Percentiles rank a stretch among this genome's conserved stretches.
Evolutionary conservation across 2,113 vertebrate species (phyloP).

Genomic region (Engraulis encrasicolus): DNA sequence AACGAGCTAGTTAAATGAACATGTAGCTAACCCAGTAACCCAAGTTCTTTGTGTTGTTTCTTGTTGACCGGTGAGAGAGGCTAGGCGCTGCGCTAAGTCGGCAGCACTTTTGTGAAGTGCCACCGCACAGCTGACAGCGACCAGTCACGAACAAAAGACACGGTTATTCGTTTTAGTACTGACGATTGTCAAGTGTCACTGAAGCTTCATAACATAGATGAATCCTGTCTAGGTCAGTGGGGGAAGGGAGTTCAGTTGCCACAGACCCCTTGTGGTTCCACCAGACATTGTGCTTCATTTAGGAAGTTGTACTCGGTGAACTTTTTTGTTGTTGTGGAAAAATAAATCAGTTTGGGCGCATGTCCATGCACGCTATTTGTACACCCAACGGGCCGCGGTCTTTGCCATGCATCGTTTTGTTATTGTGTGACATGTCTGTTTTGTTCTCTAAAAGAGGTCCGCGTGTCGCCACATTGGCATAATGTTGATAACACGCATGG

Average conservation of each 20-base stretch:
- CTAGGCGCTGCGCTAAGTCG: conserved; percentile 12
- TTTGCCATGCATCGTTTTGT: neutral
- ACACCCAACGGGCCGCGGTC: neutral
- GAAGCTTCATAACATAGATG: conserved; percentile 30
- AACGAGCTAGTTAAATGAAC: conserved; percentile 37
- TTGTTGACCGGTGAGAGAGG: conserved; percentile 22
- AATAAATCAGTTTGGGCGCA: neutral
- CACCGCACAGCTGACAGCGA: conserved; percentile 22
- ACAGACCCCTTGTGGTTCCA: conserved; percentile 59
- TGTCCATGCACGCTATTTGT: neutral
- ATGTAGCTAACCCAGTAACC: conserved; percentile 28
- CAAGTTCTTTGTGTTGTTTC: conserved; percentile 76
- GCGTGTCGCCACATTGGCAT: neutral
- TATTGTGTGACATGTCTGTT: neutral
- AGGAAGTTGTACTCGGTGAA: conserved; percentile 70
- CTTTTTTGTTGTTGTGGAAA: conserved; percentile 44
- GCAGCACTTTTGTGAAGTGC: conserved; percentile 24
- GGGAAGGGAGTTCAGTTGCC: conserved; percentile 65
- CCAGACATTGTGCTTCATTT: conserved; percentile 66
- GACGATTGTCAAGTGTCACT: too few relatives aligned
- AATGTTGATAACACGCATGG: neutral
- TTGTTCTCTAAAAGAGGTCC: neutral
- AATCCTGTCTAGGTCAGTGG: conserved; percentile 60
- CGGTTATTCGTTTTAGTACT: neutral
- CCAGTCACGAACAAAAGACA: neutral